These are phyloP conservation scores for Donacobius atricapilla DNA, from an alignment of 2,113 vertebrate species.

Conservation along the genomic window DNA sequence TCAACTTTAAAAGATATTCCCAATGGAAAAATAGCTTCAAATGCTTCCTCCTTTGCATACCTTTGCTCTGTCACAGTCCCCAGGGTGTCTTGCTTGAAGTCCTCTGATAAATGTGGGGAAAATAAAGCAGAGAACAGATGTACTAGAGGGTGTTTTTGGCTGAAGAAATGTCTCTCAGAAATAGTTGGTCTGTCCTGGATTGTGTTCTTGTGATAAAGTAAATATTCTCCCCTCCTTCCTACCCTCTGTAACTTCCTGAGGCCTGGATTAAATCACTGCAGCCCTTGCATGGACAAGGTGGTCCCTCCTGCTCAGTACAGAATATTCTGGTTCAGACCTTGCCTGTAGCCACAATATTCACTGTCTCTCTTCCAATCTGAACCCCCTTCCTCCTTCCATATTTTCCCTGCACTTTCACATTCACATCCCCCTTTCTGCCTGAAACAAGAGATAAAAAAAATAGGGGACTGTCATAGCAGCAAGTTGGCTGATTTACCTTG, in stretches of 20 bases:
- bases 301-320: background rate
- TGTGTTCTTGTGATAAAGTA: background rate
- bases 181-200: background rate
- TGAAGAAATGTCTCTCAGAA: background rate
- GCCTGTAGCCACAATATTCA: background rate
- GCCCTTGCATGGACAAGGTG: background rate
- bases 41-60: background rate
- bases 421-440: background rate
- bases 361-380: background rate
- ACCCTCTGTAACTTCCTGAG: background rate
- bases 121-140: background rate
- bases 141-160: background rate
- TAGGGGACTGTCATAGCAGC: background rate
- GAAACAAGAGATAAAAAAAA: background rate
- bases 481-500: background rate
- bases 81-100: rapidly evolving
- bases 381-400: background rate
- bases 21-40: background rate
- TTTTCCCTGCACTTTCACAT: background rate
- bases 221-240: background rate
- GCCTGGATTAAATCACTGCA: background rate
- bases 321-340: background rate
- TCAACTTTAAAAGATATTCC: background rate
- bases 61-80: background rate
- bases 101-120: background rate